phyloP scores from a whole-genome alignment of 2,888 invertebrate species.

The Isotomurus palustris region DNA sequence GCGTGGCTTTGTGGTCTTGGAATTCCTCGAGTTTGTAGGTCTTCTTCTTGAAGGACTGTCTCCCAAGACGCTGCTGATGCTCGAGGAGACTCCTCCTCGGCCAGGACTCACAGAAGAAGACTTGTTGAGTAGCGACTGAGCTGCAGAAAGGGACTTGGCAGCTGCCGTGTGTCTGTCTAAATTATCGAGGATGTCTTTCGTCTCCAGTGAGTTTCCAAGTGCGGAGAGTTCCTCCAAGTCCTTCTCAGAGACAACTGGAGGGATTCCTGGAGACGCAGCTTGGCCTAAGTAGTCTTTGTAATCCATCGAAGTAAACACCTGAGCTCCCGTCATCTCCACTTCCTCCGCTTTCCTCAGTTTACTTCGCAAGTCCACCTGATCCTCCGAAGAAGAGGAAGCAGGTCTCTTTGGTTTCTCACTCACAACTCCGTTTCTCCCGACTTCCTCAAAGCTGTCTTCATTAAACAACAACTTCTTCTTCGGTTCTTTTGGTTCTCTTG shows the following conservation, averaged over 20 bases:
- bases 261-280: slow-evolving; percentile 57
- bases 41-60: slow-evolving; percentile 9
- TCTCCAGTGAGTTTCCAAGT: slow-evolving; percentile 68
- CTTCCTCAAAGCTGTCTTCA: slow-evolving; percentile 14
- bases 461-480: slow-evolving; percentile 10
- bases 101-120: no score
- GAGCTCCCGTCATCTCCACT: slow-evolving; percentile 2
- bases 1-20: slow-evolving; percentile 29
- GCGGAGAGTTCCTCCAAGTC: slow-evolving; percentile 70
- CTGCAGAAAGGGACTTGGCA: not conserved
- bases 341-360: slow-evolving; percentile 14
- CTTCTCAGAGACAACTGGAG: slow-evolving; percentile 71
- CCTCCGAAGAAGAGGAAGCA: not conserved
- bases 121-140: no score
- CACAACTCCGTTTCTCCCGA: slow-evolving; percentile 1
- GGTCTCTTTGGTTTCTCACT: not conserved
- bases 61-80: not conserved
- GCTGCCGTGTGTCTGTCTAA: slow-evolving; percentile 18
- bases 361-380: slow-evolving; percentile 6
- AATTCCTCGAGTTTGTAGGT: slow-evolving; percentile 17
- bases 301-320: slow-evolving; percentile 66
- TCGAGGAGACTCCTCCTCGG: not conserved
- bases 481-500: not conserved
- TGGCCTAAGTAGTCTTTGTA: slow-evolving; percentile 63
- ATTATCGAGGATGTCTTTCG: slow-evolving; percentile 36